phyloP scores from a whole-genome alignment of 2,888 invertebrate species.

The Lasioglossum malachurum region DNA sequence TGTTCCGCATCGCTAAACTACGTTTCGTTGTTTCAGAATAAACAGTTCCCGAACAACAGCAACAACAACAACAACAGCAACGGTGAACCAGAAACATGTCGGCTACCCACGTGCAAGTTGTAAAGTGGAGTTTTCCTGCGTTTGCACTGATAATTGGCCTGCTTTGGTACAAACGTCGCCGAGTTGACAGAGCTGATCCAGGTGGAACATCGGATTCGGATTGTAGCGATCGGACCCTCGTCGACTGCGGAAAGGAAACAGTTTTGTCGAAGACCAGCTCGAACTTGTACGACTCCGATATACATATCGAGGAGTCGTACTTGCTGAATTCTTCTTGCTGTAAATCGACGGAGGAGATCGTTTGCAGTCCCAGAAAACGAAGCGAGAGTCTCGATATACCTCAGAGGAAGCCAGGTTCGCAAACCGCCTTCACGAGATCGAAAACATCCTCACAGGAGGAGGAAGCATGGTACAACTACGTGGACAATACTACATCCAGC shows the following conservation, averaged over 20 bases:
- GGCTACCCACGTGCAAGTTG: constrained; percentile 89
- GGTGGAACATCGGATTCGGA: constrained; percentile 85
- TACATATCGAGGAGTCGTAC: constrained; percentile 76
- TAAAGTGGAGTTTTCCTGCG: constrained; percentile 92
- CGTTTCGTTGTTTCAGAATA: constrained; percentile 49
- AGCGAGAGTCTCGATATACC: constrained; percentile 79
- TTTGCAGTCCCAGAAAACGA: constrained; percentile 74
- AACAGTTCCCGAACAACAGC: constrained; percentile 85
- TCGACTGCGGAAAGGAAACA: constrained; percentile 30
- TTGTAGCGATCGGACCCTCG: constrained; percentile 37
- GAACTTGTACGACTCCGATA: constrained; percentile 74
- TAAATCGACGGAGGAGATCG: constrained; percentile 58
- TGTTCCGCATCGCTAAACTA: neutral
- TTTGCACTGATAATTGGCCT: constrained; percentile 92
- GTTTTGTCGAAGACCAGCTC: constrained; percentile 58
- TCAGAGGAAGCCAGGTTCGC: constrained; percentile 67
- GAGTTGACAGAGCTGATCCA: constrained; percentile 91
- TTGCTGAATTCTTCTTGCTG: constrained; percentile 61
- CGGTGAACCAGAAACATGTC: constrained; percentile 92
- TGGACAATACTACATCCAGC: constrained; percentile 59
- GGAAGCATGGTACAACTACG: constrained; percentile 72
- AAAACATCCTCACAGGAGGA: constrained; percentile 8
- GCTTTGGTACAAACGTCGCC: constrained; percentile 93
- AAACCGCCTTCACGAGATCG: constrained; percentile 60
- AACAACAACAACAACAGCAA: constrained; percentile 87